Evolutionary conservation across 2,113 vertebrate genomes (phyloP).

Genomic region (Hypomesus transpacificus): DNA sequence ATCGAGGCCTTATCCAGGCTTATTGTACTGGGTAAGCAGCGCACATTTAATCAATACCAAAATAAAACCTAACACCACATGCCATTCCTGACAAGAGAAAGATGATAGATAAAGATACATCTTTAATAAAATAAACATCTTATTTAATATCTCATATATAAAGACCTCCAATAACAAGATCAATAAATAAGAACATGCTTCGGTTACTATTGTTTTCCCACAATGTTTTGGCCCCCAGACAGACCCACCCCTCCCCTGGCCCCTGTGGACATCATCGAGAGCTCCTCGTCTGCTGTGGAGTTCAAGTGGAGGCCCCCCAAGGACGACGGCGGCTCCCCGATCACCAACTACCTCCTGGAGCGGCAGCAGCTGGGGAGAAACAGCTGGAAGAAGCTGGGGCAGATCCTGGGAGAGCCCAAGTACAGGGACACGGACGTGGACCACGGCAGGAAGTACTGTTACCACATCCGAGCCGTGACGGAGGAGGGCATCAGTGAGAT

Average conservation of each 20-base stretch:
- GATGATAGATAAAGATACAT: too few species aligned
- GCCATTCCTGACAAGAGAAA: too few species aligned
- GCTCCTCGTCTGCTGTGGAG: slow-evolving; percentile 62
- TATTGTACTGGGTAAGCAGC: slow-evolving; percentile 73
- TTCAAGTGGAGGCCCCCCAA: slow-evolving; percentile 79
- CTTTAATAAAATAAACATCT: too few species aligned
- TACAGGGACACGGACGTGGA: slow-evolving; percentile 78
- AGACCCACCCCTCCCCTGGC: slow-evolving; percentile 78
- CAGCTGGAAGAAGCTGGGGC: slow-evolving; percentile 79
- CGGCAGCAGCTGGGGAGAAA: slow-evolving; percentile 78
- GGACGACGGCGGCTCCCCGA: slow-evolving; percentile 76
- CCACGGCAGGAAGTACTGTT: slow-evolving; percentile 78
- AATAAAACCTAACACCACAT: background rate
- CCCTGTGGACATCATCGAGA: slow-evolving; percentile 76
- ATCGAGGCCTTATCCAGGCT: slow-evolving; percentile 72
- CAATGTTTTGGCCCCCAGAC: slow-evolving; percentile 49
- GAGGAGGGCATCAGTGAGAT: slow-evolving; percentile 73
- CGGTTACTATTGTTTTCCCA: background rate
- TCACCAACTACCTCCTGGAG: slow-evolving; percentile 78
- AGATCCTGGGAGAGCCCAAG: slow-evolving; percentile 64
- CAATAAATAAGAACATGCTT: too few species aligned
- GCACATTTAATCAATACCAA: background rate
- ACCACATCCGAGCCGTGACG: slow-evolving; percentile 78
- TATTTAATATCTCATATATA: too few species aligned
- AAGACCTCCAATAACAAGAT: too few species aligned